These are phyloP conservation scores for Gryon sp. DNA, from an alignment of 1,140 invertebrate species.

Conservation along the genomic window DNA sequence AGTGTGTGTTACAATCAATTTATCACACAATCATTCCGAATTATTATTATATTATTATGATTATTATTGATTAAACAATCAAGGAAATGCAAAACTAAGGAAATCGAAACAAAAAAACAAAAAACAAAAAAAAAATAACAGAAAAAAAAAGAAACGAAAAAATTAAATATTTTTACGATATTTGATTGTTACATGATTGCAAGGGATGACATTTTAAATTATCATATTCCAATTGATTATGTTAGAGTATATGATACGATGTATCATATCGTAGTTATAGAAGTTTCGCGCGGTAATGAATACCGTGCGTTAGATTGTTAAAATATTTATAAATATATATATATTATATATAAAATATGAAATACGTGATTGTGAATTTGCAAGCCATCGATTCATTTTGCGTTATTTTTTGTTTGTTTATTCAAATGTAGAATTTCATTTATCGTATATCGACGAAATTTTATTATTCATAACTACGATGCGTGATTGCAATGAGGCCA, in stretches of 20 bases:
- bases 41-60: too few species aligned
- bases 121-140: too few species aligned
- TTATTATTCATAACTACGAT: neutral
- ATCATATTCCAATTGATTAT: slow-evolving; percentile 34
- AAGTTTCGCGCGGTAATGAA: slow-evolving; percentile 22
- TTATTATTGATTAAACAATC: too few species aligned
- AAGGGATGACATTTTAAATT: slow-evolving; percentile 25
- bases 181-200: neutral
- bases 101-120: too few species aligned
- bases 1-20: too few species aligned
- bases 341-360: slow-evolving; percentile 30
- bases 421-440: too few species aligned
- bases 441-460: too few species aligned
- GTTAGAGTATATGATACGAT: slow-evolving; percentile 33
- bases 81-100: too few species aligned
- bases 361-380: neutral
- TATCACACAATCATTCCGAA: too few species aligned
- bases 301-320: slow-evolving; percentile 32
- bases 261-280: slow-evolving; percentile 44
- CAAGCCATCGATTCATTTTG: neutral
- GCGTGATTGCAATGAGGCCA: slow-evolving; percentile 2
- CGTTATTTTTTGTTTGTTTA: too few species aligned
- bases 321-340: too few species aligned
- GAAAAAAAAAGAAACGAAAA: too few species aligned
- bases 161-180: slow-evolving; percentile 4